Evolutionary conservation across 2,888 invertebrate genomes (phyloP), one percentile per base, ranked within the genome.

Genomic region (Noctua janthe): DNA sequence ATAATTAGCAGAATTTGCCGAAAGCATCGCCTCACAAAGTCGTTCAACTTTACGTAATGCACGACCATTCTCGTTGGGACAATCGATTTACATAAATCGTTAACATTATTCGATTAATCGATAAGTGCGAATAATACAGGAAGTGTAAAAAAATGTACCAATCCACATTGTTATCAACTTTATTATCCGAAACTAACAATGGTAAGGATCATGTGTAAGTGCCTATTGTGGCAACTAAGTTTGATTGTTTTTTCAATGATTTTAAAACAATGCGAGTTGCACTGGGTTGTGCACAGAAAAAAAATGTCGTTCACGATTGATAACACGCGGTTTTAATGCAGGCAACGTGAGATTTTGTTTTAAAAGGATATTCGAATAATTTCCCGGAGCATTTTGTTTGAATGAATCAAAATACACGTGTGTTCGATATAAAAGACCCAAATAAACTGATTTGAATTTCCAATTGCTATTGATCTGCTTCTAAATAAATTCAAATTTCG

Each of bases 151-250:
- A 94, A 93, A 92, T 89, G 83, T 90, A 87, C 84, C 86, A 90
- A 89, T 90, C 89, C 90, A 89, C 90, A 91, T 91, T 92, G 93
- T 94, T 95, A 94, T 94, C 94, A 93, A 86, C 85, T 90, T 91
- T 90, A 93, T 94, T 93, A 94, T 93, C 91, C 90, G 91, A 92
- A 91, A 94, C 91, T 93, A 95, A 96, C 95, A 96, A 96, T 96
- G 93, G 93, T 77, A 92, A 93, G 94, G 94, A 94, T 94, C 94
- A 94, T 89, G 92, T 89, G 90, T 92, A 92, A 95, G 88, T 90
- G 89, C 90, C 95, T 90, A 96, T 97, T 96, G 96, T 96, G 86
- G 88, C 82, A 85, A 88, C 90, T 92, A 90, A 92, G 90, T 91
- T 84, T 83, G 86, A 92, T 93, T 91, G 90, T 88, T 94, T 95